phyloP scores from a whole-genome alignment of 2,888 invertebrate species.

The Choristoneura rosaceana region DNA sequence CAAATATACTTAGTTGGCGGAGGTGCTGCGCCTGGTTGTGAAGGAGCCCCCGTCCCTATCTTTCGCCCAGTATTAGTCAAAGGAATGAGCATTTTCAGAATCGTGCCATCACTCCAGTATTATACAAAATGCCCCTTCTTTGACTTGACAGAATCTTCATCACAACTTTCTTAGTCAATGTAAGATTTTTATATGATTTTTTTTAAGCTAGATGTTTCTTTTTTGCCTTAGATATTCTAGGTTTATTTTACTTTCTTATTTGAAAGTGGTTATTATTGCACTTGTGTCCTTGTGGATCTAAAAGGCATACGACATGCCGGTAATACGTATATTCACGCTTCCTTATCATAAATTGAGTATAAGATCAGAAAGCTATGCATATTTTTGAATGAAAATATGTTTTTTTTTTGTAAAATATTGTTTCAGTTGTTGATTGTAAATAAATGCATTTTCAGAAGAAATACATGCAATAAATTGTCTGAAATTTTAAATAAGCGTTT shows the following conservation, averaged over 20 bases:
- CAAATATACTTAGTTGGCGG: slow-evolving; percentile 60
- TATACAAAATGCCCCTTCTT: slow-evolving; percentile 77
- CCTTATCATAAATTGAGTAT: slow-evolving; percentile 67
- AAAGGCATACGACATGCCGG: slow-evolving; percentile 67
- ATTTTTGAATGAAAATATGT: slow-evolving; percentile 70
- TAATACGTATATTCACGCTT: slow-evolving; percentile 80
- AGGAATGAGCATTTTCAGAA: slow-evolving; percentile 77
- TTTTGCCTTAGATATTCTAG: slow-evolving; percentile 80
- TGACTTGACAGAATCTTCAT: slow-evolving; percentile 79
- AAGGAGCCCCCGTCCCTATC: slow-evolving; percentile 78
- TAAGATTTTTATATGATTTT: slow-evolving; percentile 81
- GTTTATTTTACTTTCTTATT: slow-evolving; percentile 76
- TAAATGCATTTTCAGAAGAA: slow-evolving; percentile 83
- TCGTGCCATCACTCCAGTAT: slow-evolving; percentile 84
- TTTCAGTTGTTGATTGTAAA: slow-evolving; percentile 83
- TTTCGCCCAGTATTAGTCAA: slow-evolving; percentile 83
- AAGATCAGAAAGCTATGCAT: slow-evolving; percentile 73
- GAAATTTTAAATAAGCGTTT: slow-evolving; percentile 76
- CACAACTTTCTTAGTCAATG: slow-evolving; percentile 83
- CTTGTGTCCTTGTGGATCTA: slow-evolving; percentile 86
- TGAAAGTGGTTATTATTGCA: slow-evolving; percentile 81
- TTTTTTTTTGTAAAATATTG: slow-evolving; percentile 76
- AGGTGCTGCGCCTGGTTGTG: slow-evolving; percentile 83
- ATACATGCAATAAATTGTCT: slow-evolving; percentile 84
- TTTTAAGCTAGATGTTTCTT: slow-evolving; percentile 82